phyloP scores from a whole-genome alignment of 2,113 vertebrate species.

The Chionis minor region DNA sequence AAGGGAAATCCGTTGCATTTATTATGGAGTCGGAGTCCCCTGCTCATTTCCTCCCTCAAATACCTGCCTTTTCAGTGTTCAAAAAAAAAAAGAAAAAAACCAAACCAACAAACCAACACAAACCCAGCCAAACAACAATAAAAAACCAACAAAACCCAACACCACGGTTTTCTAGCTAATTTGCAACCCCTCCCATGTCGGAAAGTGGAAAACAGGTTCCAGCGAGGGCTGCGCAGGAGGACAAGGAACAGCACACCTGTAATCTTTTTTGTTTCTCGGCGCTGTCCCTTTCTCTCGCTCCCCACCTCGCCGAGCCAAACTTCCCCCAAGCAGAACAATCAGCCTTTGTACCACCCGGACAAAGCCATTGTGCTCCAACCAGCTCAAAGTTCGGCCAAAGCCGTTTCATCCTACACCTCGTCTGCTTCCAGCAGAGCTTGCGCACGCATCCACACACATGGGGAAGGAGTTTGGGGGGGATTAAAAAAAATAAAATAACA shows the following conservation, averaged over 20 bases:
- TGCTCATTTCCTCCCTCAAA: neutral
- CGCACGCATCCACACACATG: rapidly evolving
- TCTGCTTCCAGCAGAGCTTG: neutral
- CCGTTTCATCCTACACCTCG: neutral
- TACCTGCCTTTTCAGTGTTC: neutral
- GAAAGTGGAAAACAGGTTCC: neutral
- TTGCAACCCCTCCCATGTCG: neutral
- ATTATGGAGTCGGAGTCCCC: neutral
- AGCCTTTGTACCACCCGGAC: constrained; percentile 17
- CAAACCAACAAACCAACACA: neutral
- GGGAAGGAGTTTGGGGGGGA: neutral
- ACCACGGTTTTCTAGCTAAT: neutral
- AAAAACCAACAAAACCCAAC: too few species aligned
- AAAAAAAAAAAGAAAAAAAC: neutral
- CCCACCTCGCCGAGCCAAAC: neutral
- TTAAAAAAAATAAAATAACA: neutral
- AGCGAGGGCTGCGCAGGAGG: neutral
- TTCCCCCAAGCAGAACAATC: constrained; percentile 32
- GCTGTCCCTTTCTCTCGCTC: neutral
- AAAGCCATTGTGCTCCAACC: neutral
- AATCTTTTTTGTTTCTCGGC: neutral
- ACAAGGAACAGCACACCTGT: neutral
- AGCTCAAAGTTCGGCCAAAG: neutral
- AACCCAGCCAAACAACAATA: too few species aligned
- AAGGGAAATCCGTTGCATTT: neutral